Base-by-base conservation (phyloP, 2,113 vertebrate species). In the Cephalopholis sonnerati region DNA sequence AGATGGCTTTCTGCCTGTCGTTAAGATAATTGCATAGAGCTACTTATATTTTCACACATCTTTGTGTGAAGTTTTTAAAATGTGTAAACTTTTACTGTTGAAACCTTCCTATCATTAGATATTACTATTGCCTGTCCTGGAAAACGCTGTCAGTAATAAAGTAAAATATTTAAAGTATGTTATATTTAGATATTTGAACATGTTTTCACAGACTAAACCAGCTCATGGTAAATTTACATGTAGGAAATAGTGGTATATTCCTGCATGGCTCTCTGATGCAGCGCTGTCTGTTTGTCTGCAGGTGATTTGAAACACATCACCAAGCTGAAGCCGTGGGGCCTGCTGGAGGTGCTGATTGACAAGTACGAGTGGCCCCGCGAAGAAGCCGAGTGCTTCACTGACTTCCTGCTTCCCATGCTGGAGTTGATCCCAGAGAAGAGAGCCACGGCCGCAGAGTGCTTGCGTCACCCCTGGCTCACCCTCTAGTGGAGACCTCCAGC, bases 231-330 rank as follows among this genome's bases (percentile, higher is more conserved):
- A 54, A 20, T 71, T 7, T 4, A 61, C 59, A 41, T 3, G 1
- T 4, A 8, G 7, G 5, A 11, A 25, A 41, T 4, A 27, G 39
- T 18, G 2, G 15, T 22, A 4, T 39, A 2, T 36, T 51, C 2
- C 57, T 53, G 18, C 27, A 20, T 18, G 22, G 8, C 22, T 64
- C 55, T 39, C 29, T 87, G 67, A 77, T 8, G 12, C 25, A 18
- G n/a, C 0, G 12, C 50, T 27, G 6, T 73, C 12, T 73, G 81
- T 39, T 32, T 58, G 39, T 32, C 55, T 73, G 68, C 88, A 99
- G 98, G 98, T 84, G 98, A 99, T 74, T 95, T 99, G 93, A 99
- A 98, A 92, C 98, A 99, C 94, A 99, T 99, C 94, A 99, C 98
- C 58, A 99, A 99, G 93, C 93, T 99, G 93, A 99, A 99, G 93